Evolutionary conservation across 92 coral and sea anemone species (phyloP), one percentile per base, ranked within the genome.

Genomic region (Epizoanthus ramosus): DNA sequence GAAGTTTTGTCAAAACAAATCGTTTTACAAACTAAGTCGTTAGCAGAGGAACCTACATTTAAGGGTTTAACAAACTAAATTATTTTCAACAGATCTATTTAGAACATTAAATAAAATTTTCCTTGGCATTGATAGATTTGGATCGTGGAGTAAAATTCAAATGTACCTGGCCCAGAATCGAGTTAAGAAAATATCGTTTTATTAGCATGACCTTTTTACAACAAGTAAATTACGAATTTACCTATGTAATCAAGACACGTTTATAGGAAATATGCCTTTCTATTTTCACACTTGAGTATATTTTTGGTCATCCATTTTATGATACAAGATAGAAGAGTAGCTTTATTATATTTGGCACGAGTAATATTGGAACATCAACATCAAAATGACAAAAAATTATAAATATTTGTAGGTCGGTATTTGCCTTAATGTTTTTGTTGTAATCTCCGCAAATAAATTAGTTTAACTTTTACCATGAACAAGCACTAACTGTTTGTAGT

Each of bases 401-500:
- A 59, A 76, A 60, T 76, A 57, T 76, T 76, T 68, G 41, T 35
- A 8, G 41, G 60, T 17, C 15, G 5, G 5, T 24, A 77, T 77
- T 35, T 43, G 47, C 22, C 71, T 77, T 23, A 69, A 21, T 19
- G 66, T 37, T 60, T 60, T 77, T 63, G 80, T 57, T 16, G 24
- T 56, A 57, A 75, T 35, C 33, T 61, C 39, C 45, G 37, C 69
- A 77, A 77, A 61, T 21, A 77, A 75, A 77, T 63, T 47, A 77
- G 54, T 43, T 25, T 22, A 77, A 41, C 57, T 19, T 28, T 57
- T 10, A 19, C 63, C 57, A 77, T 21, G 35, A 41, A 61, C 66
- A 19, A 60, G 64, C 47, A 77, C 33, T 39, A 61, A 61, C 22
- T 77, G 52, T 39, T 77, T 63, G 41, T 12, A 28, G 6, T 77